These are phyloP conservation scores for Laspeyria flexula DNA, from an alignment of 2,888 invertebrate species.

Conservation along the genomic window DNA sequence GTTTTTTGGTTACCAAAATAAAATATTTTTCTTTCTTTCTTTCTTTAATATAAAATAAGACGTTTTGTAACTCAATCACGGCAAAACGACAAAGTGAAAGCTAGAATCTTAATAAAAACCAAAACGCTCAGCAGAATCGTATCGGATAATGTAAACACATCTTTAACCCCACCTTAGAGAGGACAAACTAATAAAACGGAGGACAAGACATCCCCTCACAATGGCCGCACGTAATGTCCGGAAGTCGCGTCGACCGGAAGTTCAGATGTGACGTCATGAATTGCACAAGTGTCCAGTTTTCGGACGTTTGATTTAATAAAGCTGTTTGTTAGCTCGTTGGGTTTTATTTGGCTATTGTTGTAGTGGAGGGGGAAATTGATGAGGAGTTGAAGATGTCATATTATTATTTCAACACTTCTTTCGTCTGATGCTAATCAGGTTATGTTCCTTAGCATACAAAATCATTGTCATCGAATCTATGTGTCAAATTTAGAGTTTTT, in stretches of 20 bases:
- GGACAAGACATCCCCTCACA: constrained; percentile 55
- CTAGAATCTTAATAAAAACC: too few relatives aligned
- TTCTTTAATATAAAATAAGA: too few relatives aligned
- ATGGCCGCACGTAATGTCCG: constrained; percentile 59
- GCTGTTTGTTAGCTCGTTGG: constrained; percentile 10
- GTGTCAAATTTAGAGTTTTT: too few relatives aligned
- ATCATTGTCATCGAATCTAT: too few relatives aligned
- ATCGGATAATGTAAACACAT: constrained; percentile 24
- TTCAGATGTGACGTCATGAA: constrained; percentile 46
- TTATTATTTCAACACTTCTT: too few relatives aligned
- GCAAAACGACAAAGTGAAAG: too few relatives aligned
- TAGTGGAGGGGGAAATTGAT: not conserved
- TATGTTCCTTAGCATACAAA: too few relatives aligned
- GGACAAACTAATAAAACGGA: constrained; percentile 67
- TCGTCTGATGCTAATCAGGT: too few relatives aligned
- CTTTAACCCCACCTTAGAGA: constrained; percentile 39
- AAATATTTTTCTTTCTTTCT: too few relatives aligned
- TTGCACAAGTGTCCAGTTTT: constrained; percentile 3
- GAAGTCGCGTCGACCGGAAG: constrained; percentile 58
- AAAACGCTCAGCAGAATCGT: constrained; percentile 13
- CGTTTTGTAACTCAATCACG: too few relatives aligned
- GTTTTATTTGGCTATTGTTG: not conserved
- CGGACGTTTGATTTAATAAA: constrained; percentile 26
- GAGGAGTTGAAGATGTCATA: not conserved
- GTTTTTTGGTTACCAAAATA: too few relatives aligned